Evolutionary conservation across 1,140 invertebrate species (phyloP), one percentile per base, ranked within the genome.

Genomic region (Olivierus martensii): DNA sequence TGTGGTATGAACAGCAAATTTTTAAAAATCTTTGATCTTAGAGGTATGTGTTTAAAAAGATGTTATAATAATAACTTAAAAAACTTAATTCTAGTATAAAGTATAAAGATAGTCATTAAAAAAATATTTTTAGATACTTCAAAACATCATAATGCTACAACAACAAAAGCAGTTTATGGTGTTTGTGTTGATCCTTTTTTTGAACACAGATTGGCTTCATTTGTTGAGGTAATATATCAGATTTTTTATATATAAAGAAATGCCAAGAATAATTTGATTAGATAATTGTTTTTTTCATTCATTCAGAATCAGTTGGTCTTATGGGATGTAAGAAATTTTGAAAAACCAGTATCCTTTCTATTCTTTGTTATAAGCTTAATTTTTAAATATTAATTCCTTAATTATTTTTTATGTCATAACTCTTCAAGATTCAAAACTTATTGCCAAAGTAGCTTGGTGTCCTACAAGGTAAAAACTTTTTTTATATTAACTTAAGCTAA

Each of bases 1-100:
- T 78, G 84, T 19, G 89, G 88, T 10, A 84, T 91, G 72, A 93
- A 88, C 69, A 79, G 82, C 56, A 93, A 92, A 62, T 79, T 83
- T 59, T 78, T 96, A 6, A 86, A 86, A 70, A 75, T 95, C n/a
- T 84, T 86, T 66, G 92, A 96, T 69, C 74, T 93, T 1, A 75
- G 89, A 79, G 88, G 89, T 92, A 71, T 62, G 51, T 43, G 17
- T 43, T 43, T 43, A 2, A n/a, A n/a, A n/a, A n/a, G n/a, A n/a
- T 43, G 7, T 43, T 6, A 6, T 43, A 43, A 43, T 18, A 6
- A 6, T 43, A 22, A 2, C 17, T 43, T 18, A 43, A 4, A 43
- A 43, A 17, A 18, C 9, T 43, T n/a, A n/a, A n/a, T 43, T 17
- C 17, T 5, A 17, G 4, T 43, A 43, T 43, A 22, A 43, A 43